Conservation (phyloP, 2,113 vertebrate species). For the Rhizomys pruinosus region DNA sequence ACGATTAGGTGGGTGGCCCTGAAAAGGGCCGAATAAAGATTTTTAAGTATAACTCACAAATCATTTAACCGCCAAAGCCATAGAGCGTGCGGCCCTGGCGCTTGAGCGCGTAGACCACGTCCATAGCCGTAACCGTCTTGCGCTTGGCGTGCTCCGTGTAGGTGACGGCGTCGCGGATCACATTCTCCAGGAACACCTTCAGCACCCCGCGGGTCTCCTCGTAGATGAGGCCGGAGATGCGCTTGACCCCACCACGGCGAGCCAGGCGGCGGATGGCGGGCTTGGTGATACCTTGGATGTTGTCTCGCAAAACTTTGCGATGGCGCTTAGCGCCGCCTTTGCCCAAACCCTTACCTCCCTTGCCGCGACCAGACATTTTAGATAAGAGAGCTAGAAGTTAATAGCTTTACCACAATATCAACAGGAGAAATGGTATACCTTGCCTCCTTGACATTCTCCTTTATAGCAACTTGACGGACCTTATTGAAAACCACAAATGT, state of each 20-base stretch:
- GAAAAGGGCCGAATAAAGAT: constrained; percentile 53
- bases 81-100: constrained; percentile 38
- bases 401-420: no score
- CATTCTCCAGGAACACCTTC: background rate
- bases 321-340: background rate
- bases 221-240: background rate
- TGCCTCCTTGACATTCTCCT: background rate
- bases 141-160: background rate
- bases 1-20: background rate
- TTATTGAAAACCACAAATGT: background rate
- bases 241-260: background rate
- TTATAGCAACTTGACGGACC: background rate
- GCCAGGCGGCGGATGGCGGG: background rate
- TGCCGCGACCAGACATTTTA: background rate
- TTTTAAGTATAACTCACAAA: no score
- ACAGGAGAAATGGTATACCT: no score
- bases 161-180: background rate
- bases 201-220: background rate
- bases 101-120: constrained; percentile 61
- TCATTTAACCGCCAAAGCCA: constrained; percentile 18
- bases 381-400: background rate
- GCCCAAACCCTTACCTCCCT: background rate
- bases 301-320: background rate
- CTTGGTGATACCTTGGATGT: background rate
- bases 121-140: background rate